Conservation (phyloP, 2,797 vertebrate genomes). For the Agapornis canus region DNA sequence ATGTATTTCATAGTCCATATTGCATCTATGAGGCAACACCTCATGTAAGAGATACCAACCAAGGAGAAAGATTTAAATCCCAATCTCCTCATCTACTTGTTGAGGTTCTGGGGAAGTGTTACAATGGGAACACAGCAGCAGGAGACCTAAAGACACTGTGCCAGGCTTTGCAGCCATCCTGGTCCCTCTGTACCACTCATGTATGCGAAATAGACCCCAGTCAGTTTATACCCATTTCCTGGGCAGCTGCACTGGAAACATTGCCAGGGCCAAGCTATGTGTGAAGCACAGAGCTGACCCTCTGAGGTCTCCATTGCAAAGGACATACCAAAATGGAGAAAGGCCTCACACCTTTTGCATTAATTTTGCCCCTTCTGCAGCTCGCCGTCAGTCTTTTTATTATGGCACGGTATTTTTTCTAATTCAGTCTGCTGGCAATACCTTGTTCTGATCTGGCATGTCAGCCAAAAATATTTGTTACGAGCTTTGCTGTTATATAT, state of each 20-base stretch:
- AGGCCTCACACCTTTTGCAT: not conserved
- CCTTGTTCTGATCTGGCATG: not conserved
- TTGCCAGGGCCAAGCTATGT: not conserved
- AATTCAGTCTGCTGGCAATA: not conserved
- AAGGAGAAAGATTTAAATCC: not conserved
- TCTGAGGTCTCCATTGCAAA: not conserved
- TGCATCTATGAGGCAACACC: not conserved
- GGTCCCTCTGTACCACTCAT: not conserved
- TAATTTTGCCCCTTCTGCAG: not conserved
- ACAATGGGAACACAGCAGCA: not conserved
- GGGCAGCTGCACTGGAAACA: not conserved
- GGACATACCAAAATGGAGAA: not conserved
- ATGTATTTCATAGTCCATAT: not conserved
- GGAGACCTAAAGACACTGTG: not conserved
- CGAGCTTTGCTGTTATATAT: not conserved
- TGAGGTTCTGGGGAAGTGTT: not conserved
- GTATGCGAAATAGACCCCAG: not conserved
- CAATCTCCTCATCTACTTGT: not conserved
- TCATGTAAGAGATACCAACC: not conserved
- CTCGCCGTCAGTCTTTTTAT: not conserved
- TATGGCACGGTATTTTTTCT: not conserved
- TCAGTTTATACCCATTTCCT: not conserved
- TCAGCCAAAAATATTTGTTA: not conserved
- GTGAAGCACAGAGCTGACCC: not conserved
- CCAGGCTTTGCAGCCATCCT: not conserved